A percentile compares a stretch with the other conserved stretches of the same genome.
phyloP scores from a whole-genome alignment of 2,797 vertebrate genomes.

The Morelia viridis region DNA sequence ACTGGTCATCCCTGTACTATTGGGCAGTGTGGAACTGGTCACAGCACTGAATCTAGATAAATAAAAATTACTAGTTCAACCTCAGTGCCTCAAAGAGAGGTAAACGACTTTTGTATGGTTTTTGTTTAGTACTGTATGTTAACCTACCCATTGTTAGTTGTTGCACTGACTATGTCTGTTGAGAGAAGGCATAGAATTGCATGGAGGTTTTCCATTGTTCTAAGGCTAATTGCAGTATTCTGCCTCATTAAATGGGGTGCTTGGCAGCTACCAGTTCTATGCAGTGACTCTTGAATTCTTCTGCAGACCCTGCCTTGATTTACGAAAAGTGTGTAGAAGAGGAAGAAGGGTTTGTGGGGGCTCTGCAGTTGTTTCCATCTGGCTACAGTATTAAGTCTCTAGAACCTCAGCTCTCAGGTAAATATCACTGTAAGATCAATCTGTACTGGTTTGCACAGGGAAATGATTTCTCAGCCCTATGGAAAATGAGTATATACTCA shows the following conservation, averaged over 20 bases:
- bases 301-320: slow-evolving; percentile 90
- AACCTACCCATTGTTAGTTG: background rate
- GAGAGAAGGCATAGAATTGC: background rate
- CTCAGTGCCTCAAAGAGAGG: background rate
- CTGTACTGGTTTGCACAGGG: background rate
- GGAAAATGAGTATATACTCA: background rate
- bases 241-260: background rate
- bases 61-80: background rate
- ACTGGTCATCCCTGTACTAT: background rate
- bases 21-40: background rate
- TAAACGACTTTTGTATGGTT: background rate
- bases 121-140: background rate
- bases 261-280: background rate
- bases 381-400: slow-evolving; percentile 85
- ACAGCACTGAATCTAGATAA: background rate
- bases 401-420: slow-evolving; percentile 94
- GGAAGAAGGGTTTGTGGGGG: slow-evolving; percentile 89
- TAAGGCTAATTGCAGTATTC: background rate
- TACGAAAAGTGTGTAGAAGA: slow-evolving; percentile 90
- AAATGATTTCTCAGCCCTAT: background rate
- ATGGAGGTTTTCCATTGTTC: background rate
- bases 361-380: slow-evolving; percentile 85
- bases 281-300: slow-evolving; percentile 9
- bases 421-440: slow-evolving; percentile 35
- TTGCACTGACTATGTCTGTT: background rate